Conservation (phyloP, 2,113 vertebrate genomes). For the Engraulis encrasicolus region DNA sequence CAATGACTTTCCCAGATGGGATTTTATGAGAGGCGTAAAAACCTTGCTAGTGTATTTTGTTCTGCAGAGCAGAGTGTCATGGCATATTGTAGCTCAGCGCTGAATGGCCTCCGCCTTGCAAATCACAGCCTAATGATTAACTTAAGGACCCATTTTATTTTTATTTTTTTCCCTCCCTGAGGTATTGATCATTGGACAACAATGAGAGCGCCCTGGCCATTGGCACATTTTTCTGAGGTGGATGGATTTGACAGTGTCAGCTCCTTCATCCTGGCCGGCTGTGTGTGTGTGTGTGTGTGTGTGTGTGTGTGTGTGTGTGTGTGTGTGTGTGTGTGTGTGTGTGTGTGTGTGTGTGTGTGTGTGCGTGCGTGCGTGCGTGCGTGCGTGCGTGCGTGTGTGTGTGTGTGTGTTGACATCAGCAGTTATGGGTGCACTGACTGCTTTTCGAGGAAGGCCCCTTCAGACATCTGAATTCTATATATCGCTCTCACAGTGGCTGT, state of each 20-base stretch:
- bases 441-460: constrained; percentile 6
- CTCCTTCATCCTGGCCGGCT: background rate
- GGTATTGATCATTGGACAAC: constrained; percentile 6
- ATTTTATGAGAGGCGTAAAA: background rate
- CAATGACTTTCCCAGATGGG: too few species aligned
- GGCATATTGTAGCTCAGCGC: background rate
- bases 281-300: background rate
- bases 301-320: constrained; percentile 3
- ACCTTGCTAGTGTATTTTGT: background rate
- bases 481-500: background rate
- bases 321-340: background rate
- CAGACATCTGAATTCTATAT: background rate
- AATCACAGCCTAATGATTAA: background rate
- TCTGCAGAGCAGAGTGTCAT: background rate
- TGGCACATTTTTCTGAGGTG: constrained; percentile 6
- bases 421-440: constrained; percentile 9
- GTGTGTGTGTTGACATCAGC: constrained; percentile 4
- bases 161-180: background rate
- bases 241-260: constrained; percentile 16
- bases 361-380: background rate
- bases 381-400: too few species aligned
- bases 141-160: constrained; percentile 10
- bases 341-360: background rate
- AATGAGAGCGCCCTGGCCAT: background rate
- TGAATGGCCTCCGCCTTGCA: background rate